Evolutionary conservation across 2,888 invertebrate species (phyloP), one percentile per base, ranked within the genome.

Genomic region (Cyrtodaria siliqua): DNA sequence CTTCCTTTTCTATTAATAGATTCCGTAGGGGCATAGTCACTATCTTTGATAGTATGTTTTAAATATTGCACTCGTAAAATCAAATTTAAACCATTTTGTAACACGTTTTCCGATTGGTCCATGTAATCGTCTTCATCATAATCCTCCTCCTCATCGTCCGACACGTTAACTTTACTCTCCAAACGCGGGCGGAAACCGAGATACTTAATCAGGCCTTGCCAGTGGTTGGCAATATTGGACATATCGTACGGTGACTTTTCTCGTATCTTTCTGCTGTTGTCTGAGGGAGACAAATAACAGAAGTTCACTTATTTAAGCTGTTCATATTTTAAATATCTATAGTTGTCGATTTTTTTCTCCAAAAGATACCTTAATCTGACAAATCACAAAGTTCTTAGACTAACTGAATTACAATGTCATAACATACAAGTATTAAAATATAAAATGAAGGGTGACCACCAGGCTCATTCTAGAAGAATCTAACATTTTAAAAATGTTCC

Each of bases 31-130:
- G 40, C 29, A 33, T 69, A 20, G 29, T 79, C 77, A 53, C 52
- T 53, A 3, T 79, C 74, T 14, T 52, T 70, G 24, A 69, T 23
- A 27, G 49, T 71, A 49, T 60, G 76, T 29, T 79, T 82, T 42
- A 85, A 74, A 4, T 78, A 60, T 57, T 89, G 89, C 18, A 87
- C 85, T 12, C 88, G 70, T 44, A 87, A 77, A 26, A 84, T 84
- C 55, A 88, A 69, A 56, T 86, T 87, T 8, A 85, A 68, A 2
- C 84, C 82, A 14, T 44, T 76, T 42, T 64, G 79, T 55, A 84
- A 63, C 38, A n/a, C 16, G 50, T 24, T 40, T 27, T 77, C 76
- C 62, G 38, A 64, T 66, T 60, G 57, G 52, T 69, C 78, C 42
- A 63, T 56, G 12, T 27, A 63, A 63, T 57, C 63, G 14, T 56